phyloP scores from a whole-genome alignment of 1,140 invertebrate species.

The Bombus turneri region DNA sequence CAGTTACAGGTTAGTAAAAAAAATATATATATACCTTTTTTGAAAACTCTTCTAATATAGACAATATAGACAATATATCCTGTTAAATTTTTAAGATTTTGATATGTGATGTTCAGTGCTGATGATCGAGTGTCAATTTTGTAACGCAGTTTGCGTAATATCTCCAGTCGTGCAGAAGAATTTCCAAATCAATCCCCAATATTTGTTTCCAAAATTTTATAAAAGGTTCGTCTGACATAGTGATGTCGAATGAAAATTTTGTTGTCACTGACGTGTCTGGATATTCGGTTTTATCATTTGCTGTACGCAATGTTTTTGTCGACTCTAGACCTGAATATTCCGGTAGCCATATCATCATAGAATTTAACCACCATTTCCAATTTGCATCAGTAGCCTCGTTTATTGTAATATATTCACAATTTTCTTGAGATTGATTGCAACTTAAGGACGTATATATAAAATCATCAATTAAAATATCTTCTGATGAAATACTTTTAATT shows the following conservation, averaged over 20 bases:
- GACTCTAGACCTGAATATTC: slow-evolving; percentile 71
- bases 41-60: slow-evolving; percentile 32
- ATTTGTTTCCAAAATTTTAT: slow-evolving; percentile 70
- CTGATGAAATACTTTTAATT: slow-evolving; percentile 16
- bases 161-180: slow-evolving; percentile 69
- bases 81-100: slow-evolving; percentile 36
- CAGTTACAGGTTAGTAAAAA: slow-evolving; percentile 74
- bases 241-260: slow-evolving; percentile 42
- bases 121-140: slow-evolving; percentile 68
- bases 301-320: slow-evolving; percentile 12
- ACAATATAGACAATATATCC: slow-evolving; percentile 17
- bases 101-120: slow-evolving; percentile 56
- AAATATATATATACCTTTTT: slow-evolving; percentile 75
- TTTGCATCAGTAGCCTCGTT: slow-evolving; percentile 40
- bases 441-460: slow-evolving; percentile 32
- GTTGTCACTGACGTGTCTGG: slow-evolving; percentile 39
- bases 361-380: slow-evolving; percentile 82
- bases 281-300: slow-evolving; percentile 52
- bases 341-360: slow-evolving; percentile 81
- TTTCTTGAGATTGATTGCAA: slow-evolving; percentile 49
- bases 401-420: slow-evolving; percentile 18
- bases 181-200: slow-evolving; percentile 64
- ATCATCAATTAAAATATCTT: slow-evolving; percentile 51
- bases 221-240: slow-evolving; percentile 58
- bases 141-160: slow-evolving; percentile 72